These are phyloP conservation scores for Panorpa germanica DNA, from an alignment of 2,888 invertebrate species.

Conservation along the genomic window DNA sequence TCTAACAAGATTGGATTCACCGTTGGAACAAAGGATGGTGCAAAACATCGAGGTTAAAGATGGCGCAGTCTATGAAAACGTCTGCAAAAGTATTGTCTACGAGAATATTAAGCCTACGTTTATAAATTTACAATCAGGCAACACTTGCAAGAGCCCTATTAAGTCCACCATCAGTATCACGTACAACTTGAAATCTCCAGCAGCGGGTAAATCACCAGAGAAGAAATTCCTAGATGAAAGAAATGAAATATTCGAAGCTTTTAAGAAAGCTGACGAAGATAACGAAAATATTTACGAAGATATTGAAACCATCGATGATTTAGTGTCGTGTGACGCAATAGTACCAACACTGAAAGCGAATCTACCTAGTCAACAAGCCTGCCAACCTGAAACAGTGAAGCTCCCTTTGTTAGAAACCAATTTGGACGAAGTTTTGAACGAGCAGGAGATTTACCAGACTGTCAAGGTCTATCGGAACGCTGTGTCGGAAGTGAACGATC, in stretches of 20 bases:
- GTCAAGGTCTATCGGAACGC: conserved; percentile 56
- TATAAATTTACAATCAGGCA: no score
- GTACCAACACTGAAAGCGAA: conserved; percentile 34
- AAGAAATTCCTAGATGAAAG: no score
- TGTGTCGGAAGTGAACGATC: conserved; percentile 52
- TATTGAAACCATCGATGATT: conserved; percentile 29
- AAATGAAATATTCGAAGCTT: conserved; percentile 28
- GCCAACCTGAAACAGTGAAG: conserved; percentile 24
- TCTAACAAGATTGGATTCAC: conserved; percentile 25
- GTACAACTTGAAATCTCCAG: conserved; percentile 39
- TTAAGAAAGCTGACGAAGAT: conserved; percentile 26
- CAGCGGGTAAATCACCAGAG: conserved; percentile 22
- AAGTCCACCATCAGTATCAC: conserved; percentile 56
- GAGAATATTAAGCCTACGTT: no score
- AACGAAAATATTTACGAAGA: conserved; percentile 20
- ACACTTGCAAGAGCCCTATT: conserved; percentile 39
- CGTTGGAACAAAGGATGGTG: conserved; percentile 18
- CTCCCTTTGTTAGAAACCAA: conserved; percentile 33
- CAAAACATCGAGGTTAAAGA: no score
- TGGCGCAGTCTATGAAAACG: no score
- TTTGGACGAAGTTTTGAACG: conserved; percentile 28
- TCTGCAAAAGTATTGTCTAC: no score
- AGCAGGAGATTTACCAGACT: conserved; percentile 57
- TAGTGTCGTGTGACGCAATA: conserved; percentile 29
- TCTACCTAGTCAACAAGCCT: conserved; percentile 33